Evolutionary conservation across 2,113 vertebrate genomes (phyloP), one percentile per base, ranked within the genome.

Genomic region (Xenopus laevis): DNA sequence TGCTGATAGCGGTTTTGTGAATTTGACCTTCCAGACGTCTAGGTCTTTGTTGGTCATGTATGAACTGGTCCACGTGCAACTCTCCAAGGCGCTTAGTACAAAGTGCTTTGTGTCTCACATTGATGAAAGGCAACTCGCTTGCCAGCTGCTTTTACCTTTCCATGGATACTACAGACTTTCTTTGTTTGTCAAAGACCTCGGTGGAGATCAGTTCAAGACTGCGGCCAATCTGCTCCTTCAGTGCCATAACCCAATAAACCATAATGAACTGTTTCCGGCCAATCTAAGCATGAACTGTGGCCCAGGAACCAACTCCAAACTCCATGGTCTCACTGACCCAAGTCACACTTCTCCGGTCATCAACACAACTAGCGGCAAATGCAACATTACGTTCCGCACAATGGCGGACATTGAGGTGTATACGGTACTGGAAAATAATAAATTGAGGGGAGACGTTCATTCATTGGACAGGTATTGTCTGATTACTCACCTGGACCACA

Each of bases 371-470:
- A 83, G 90, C 27, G 92, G 92, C 1, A 89, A 87, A 68, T 91
- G 91, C 71, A 92, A 90, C 78, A 87, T 94, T 79, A 92, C 90
- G 69, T 93, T 92, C 75, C 82, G 85, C 47, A 66, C 78, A 0
- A 71, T 81, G 7, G 18, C 64, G 0, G 82, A 71, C 0, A 0
- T 87, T 0, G 81, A 90, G 72, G 80, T 92, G 62, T 77, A 45
- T 0, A 6, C 81, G 66, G 55, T 79, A 3, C 23, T 70, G 0
- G 72, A 75, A 10, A 78, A 83, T 65, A 86, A 86, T 17, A 85
- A 71, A 75, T 78, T 8, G 79, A 71, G 0, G 10, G 13, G 12
- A 0, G 0, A 18, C 58, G 55, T 23, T 18, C 63, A 80, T 62
- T 83, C 89, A 0, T 79, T 91, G 15, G 81, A 27, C 23, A 27